A percentile compares a stretch with the other conserved stretches of the same genome.
Conservation (phyloP, 2,888 invertebrate genomes). For the Mythimna ferrago region DNA sequence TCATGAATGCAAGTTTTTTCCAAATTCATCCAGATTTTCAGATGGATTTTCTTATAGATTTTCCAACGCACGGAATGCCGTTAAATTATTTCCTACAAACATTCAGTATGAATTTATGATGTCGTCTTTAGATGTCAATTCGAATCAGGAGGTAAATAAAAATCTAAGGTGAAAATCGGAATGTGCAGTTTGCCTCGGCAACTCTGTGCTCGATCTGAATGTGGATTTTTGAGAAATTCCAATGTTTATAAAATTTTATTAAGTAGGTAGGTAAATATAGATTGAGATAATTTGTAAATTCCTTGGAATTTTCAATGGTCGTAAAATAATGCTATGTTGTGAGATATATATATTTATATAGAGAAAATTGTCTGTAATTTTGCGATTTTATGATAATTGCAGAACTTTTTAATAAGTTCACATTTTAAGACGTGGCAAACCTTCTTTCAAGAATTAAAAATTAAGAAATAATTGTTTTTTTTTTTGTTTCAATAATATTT, state of each 20-base stretch:
- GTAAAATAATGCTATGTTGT: background rate
- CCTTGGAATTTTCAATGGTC: no score
- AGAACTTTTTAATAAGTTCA: no score
- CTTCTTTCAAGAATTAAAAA: no score
- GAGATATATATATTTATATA: no score
- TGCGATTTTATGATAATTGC: no score
- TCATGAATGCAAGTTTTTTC: background rate
- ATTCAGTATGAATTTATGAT: conserved; percentile 44
- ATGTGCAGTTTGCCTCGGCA: background rate
- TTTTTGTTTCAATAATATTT: no score
- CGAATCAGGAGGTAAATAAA: conserved; percentile 10
- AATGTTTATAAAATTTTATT: background rate
- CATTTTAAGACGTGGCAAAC: no score
- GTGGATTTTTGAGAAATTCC: background rate
- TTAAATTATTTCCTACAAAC: conserved; percentile 26
- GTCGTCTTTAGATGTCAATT: conserved; percentile 1
- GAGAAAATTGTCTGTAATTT: no score
- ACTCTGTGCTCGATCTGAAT: background rate
- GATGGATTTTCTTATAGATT: conserved; percentile 26
- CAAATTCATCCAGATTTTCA: background rate
- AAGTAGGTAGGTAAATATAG: no score
- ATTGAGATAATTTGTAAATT: no score
- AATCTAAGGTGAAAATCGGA: conserved; percentile 5
- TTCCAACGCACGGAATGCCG: conserved; percentile 4
- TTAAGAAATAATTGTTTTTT: no score